phyloP scores from a whole-genome alignment of 2,113 vertebrate species.

The Anhinga rufa region DNA sequence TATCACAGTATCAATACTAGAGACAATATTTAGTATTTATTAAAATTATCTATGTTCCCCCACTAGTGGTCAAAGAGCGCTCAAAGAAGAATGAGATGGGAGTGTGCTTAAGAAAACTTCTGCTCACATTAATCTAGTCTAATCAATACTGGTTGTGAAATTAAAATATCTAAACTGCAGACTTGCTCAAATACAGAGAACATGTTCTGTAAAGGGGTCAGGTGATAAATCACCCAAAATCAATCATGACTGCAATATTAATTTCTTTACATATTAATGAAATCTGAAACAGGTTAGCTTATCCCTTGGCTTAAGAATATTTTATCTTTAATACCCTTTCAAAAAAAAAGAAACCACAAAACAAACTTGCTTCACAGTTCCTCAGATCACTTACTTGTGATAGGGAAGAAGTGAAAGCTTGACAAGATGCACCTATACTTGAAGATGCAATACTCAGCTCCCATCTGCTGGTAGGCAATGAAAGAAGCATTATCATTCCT shows the following conservation, averaged over 20 bases:
- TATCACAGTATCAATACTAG: not conserved
- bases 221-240: not conserved
- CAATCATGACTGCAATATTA: not conserved
- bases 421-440: not conserved
- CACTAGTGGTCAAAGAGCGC: not conserved
- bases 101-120: not conserved
- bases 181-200: not conserved
- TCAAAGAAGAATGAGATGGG: not conserved
- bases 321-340: not conserved
- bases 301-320: not conserved
- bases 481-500: not conserved
- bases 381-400: not conserved
- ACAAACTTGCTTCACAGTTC: not conserved
- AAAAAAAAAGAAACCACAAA: not conserved
- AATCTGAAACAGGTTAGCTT: not conserved
- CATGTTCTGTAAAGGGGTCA: not conserved
- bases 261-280: not conserved
- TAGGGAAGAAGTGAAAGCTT: not conserved
- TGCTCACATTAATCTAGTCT: not conserved
- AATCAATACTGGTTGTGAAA: not conserved
- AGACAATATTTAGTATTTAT: not conserved
- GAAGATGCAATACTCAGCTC: not conserved
- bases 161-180: not conserved
- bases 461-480: not conserved
- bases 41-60: not conserved